These are phyloP conservation scores for Globia sparganii DNA, from an alignment of 2,888 invertebrate genomes.

Conservation along the genomic window DNA sequence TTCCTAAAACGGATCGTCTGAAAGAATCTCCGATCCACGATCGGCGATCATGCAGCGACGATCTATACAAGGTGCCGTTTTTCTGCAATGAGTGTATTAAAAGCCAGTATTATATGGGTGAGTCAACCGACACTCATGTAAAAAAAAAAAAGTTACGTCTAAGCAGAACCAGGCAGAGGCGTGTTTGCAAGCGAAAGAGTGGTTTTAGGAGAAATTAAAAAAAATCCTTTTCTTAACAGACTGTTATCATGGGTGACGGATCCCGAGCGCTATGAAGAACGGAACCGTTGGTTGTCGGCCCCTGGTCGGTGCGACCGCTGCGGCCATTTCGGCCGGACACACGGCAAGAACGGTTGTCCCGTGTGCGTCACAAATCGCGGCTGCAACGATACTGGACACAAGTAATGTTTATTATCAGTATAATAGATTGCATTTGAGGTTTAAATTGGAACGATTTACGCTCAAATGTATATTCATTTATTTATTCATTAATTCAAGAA, in stretches of 20 bases:
- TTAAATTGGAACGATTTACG: background rate
- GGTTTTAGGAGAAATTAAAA: too few relatives aligned
- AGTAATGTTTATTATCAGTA: slow-evolving; percentile 78
- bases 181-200: too few relatives aligned
- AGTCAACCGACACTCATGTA: too few relatives aligned
- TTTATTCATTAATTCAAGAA: too few relatives aligned
- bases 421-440: background rate
- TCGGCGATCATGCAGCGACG: too few relatives aligned
- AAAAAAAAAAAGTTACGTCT: too few relatives aligned
- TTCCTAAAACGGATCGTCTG: too few relatives aligned
- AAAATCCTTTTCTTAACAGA: slow-evolving; percentile 74
- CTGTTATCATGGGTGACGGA: slow-evolving; percentile 92
- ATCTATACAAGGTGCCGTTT: too few relatives aligned
- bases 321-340: slow-evolving; percentile 93
- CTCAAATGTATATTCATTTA: background rate
- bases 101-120: too few relatives aligned
- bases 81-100: too few relatives aligned
- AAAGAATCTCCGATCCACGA: too few relatives aligned
- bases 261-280: slow-evolving; percentile 87
- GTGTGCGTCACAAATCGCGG: slow-evolving; percentile 91
- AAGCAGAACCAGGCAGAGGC: too few relatives aligned
- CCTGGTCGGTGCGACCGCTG: slow-evolving; percentile 93
- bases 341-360: slow-evolving; percentile 92
- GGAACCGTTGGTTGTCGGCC: slow-evolving; percentile 89
- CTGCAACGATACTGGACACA: slow-evolving; percentile 91